Percentiles rank a stretch among this genome's conserved stretches.
Evolutionary conservation across 2,888 invertebrate species (phyloP).

Genomic region (Crossocerus cetratus): DNA sequence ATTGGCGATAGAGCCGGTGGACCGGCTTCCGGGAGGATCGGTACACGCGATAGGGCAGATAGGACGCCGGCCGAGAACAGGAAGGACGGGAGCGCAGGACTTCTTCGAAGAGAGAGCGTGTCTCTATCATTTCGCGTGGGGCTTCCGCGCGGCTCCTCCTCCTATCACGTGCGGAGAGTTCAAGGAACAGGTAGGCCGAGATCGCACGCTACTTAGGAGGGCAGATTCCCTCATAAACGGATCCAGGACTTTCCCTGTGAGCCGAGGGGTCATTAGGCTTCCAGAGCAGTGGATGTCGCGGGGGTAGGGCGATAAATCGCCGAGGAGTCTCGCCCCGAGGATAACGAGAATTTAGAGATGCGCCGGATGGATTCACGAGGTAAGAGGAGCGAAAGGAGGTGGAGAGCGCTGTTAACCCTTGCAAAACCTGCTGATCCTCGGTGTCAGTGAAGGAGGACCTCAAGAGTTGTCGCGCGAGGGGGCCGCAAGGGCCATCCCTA

Average conservation of each 20-base stretch:
- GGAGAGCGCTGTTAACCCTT: slow-evolving; percentile 51
- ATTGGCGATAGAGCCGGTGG: slow-evolving; percentile 47
- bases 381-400: slow-evolving; percentile 13
- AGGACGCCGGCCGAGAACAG: slow-evolving; percentile 35
- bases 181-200: neutral
- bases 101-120: neutral
- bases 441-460: slow-evolving; percentile 51
- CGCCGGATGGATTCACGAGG: slow-evolving; percentile 19
- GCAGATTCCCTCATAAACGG: slow-evolving; percentile 41
- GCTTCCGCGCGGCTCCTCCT: slow-evolving; percentile 13
- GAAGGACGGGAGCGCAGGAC: slow-evolving; percentile 33
- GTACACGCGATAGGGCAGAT: slow-evolving; percentile 34
- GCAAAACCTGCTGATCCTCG: slow-evolving; percentile 50
- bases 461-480: slow-evolving; percentile 53
- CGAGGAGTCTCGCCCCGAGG: slow-evolving; percentile 49
- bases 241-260: slow-evolving; percentile 32
- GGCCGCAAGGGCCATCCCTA: slow-evolving; percentile 53
- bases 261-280: slow-evolving; percentile 60
- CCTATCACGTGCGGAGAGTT: slow-evolving; percentile 26
- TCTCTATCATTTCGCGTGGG: neutral
- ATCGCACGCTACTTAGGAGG: slow-evolving; percentile 9
- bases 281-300: slow-evolving; percentile 55
- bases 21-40: slow-evolving; percentile 47
- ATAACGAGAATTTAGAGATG: slow-evolving; percentile 65
- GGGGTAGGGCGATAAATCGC: slow-evolving; percentile 60